Evolutionary conservation across 2,797 vertebrate species (phyloP).

Genomic region (Urocyon cinereoargenteus): DNA sequence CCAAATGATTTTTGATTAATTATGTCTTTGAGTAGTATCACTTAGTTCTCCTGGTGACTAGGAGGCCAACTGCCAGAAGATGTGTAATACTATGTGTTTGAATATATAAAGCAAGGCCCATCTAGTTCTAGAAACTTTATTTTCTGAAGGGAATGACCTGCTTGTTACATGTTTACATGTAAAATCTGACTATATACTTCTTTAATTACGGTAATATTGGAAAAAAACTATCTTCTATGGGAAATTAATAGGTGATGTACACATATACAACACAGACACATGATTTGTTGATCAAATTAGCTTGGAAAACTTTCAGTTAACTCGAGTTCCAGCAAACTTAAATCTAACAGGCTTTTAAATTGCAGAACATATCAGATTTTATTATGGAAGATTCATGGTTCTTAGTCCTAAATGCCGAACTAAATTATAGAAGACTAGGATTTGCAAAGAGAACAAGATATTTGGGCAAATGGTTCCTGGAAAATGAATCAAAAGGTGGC

Average conservation of each 20-base stretch:
- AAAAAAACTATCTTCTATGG: background rate
- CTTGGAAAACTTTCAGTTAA: background rate
- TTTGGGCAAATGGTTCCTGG: background rate
- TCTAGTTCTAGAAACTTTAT: background rate
- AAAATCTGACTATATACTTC: background rate
- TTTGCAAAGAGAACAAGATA: background rate
- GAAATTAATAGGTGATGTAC: background rate
- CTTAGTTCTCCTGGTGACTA: background rate
- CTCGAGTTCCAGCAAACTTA: background rate
- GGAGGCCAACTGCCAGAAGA: background rate
- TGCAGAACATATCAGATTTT: background rate
- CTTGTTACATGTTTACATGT: background rate
- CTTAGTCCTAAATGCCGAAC: background rate
- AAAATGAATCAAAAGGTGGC: background rate
- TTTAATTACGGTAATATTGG: background rate
- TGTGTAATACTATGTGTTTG: background rate
- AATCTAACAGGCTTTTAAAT: conserved; percentile 9
- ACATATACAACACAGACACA: background rate
- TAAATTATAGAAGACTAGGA: background rate
- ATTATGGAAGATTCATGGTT: background rate
- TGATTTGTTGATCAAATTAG: background rate
- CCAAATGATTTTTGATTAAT: background rate
- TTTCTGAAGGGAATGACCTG: background rate
- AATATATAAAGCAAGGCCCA: background rate
- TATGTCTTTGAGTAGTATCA: background rate